These are phyloP conservation scores for Otolemur crassicaudatus DNA, from an alignment of 2,797 vertebrate genomes.

Conservation along the genomic window DNA sequence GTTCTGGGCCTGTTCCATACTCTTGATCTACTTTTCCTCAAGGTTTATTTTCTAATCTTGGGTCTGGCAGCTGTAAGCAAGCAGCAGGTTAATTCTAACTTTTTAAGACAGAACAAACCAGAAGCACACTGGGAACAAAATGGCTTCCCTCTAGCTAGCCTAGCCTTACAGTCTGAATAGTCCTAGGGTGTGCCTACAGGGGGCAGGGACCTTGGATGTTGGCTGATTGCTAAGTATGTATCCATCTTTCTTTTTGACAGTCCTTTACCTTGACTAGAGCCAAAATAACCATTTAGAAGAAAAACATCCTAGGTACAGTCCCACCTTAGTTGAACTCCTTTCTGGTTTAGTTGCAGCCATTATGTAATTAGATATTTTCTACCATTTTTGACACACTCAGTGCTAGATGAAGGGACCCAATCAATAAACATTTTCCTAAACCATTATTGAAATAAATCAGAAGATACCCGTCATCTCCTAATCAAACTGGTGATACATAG, in stretches of 20 bases:
- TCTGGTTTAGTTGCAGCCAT: background rate
- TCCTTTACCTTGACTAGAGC: background rate
- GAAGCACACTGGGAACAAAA: background rate
- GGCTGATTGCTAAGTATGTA: background rate
- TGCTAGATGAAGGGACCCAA: background rate
- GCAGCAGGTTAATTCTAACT: background rate
- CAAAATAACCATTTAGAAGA: background rate
- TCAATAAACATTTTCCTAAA: conserved; percentile 9
- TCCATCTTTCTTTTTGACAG: background rate
- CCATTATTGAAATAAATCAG: conserved; percentile 6
- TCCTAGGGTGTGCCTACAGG: background rate
- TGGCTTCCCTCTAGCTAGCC: background rate
- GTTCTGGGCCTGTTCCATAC: background rate
- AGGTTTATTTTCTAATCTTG: background rate
- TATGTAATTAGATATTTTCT: background rate
- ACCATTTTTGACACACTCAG: background rate
- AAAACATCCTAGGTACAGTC: background rate
- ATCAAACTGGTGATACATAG: background rate
- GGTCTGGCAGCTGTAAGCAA: background rate
- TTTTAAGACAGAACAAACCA: background rate
- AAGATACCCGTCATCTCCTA: background rate
- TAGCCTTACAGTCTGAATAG: background rate
- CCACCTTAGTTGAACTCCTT: background rate
- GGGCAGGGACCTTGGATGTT: background rate
- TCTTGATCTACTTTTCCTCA: background rate